These are phyloP conservation scores for Rousettus madagascariensis DNA, from an alignment of 2,797 vertebrate species.

Conservation along the genomic window DNA sequence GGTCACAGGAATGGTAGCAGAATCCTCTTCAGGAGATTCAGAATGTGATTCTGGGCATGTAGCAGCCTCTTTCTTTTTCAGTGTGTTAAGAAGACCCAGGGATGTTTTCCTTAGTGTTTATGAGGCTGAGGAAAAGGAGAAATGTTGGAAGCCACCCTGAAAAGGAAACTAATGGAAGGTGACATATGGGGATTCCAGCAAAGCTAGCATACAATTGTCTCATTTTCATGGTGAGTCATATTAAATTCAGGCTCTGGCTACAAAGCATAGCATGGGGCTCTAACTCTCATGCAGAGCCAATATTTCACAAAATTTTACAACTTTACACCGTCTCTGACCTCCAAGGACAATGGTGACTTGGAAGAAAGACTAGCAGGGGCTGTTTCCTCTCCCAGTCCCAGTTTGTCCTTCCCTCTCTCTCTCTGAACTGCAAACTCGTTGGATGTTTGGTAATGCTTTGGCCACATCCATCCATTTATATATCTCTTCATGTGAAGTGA, in stretches of 20 bases:
- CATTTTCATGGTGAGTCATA: constrained; percentile 72
- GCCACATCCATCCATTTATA: background rate
- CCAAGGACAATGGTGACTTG: constrained; percentile 51
- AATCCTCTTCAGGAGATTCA: constrained; percentile 55
- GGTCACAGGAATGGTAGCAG: constrained; percentile 59
- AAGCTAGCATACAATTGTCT: constrained; percentile 68
- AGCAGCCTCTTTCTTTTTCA: constrained; percentile 44
- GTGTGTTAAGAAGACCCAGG: constrained; percentile 15
- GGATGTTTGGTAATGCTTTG: background rate
- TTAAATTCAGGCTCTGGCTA: constrained; percentile 66
- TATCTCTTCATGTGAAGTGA: background rate
- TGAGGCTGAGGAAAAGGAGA: constrained; percentile 59
- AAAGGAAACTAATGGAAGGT: constrained; percentile 69
- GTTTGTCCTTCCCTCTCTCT: background rate
- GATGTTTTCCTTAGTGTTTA: constrained; percentile 10
- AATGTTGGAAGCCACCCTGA: constrained; percentile 61
- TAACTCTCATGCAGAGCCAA: constrained; percentile 44
- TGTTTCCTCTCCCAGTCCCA: background rate
- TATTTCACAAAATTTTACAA: constrained; percentile 46
- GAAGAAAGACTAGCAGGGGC: background rate
- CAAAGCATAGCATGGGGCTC: constrained; percentile 22
- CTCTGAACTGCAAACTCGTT: background rate
- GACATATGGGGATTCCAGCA: constrained; percentile 65
- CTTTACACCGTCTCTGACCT: constrained; percentile 65
- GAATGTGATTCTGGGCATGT: constrained; percentile 70